Percentiles rank a stretch among this genome's conserved stretches.
Conservation (phyloP, 2,797 vertebrate genomes). For the Crax fasciolata region DNA sequence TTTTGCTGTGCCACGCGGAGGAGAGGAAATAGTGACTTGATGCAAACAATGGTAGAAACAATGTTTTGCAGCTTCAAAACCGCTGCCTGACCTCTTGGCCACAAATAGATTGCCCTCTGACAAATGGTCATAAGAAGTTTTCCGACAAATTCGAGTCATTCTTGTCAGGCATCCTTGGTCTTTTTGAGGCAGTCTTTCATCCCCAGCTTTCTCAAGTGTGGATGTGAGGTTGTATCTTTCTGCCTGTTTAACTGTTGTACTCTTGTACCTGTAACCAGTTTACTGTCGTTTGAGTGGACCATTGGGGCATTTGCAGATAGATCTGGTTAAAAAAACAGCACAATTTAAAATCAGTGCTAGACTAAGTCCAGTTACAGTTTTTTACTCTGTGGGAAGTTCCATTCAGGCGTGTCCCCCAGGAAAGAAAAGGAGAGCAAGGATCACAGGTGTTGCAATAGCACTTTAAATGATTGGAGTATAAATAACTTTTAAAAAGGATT, state of each 20-base stretch:
- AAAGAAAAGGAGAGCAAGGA: background rate
- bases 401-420: background rate
- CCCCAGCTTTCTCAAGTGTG: background rate
- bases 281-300: too few species aligned
- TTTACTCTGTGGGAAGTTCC: background rate
- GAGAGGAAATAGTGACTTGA: conserved; percentile 58
- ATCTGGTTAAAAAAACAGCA: background rate
- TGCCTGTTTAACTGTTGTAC: background rate
- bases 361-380: background rate
- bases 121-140: background rate
- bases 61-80: background rate
- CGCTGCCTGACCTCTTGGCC: background rate
- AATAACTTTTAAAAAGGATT: background rate
- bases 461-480: background rate
- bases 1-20: conserved; percentile 61
- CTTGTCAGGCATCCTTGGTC: background rate
- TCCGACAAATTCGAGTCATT: background rate
- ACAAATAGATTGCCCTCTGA: background rate
- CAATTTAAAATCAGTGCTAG: background rate
- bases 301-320: background rate
- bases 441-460: background rate
- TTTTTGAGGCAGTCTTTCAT: background rate
- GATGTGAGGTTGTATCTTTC: background rate
- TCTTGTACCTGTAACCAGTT: background rate
- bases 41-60: background rate